These are phyloP conservation scores for Cathartes aura DNA, from an alignment of 2,113 vertebrate genomes.

Conservation along the genomic window DNA sequence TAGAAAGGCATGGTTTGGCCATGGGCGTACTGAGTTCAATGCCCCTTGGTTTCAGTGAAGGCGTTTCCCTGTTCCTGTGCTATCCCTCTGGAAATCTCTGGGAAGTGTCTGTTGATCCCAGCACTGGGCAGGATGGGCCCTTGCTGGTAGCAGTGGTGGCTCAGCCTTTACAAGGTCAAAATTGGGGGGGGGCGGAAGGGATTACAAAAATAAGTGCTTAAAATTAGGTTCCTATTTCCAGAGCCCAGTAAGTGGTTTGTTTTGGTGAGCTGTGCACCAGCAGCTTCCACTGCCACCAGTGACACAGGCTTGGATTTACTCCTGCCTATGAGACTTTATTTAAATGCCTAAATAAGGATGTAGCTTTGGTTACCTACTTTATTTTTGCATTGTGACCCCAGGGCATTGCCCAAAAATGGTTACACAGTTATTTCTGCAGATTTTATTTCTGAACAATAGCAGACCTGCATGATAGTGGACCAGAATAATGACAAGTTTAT, in stretches of 20 bases:
- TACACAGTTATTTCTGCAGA: background rate
- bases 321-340: no score
- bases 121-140: background rate
- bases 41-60: background rate
- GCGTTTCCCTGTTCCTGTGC: accelerated
- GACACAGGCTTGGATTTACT: background rate
- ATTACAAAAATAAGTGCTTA: background rate
- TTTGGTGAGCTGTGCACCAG: background rate
- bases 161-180: background rate
- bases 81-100: background rate
- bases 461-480: background rate
- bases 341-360: background rate
- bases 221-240: background rate
- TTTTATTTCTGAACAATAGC: background rate
- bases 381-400: background rate
- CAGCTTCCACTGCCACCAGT: background rate
- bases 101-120: background rate
- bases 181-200: background rate
- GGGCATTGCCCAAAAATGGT: background rate
- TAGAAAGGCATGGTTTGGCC: background rate
- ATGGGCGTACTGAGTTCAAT: accelerated
- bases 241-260: background rate
- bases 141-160: background rate
- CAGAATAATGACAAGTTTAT: background rate
- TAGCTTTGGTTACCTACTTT: background rate